Percentiles rank a stretch among this genome's conserved stretches.
These are phyloP conservation scores for Babylonia areolata DNA, from an alignment of 1,140 invertebrate genomes.

Conservation along the genomic window DNA sequence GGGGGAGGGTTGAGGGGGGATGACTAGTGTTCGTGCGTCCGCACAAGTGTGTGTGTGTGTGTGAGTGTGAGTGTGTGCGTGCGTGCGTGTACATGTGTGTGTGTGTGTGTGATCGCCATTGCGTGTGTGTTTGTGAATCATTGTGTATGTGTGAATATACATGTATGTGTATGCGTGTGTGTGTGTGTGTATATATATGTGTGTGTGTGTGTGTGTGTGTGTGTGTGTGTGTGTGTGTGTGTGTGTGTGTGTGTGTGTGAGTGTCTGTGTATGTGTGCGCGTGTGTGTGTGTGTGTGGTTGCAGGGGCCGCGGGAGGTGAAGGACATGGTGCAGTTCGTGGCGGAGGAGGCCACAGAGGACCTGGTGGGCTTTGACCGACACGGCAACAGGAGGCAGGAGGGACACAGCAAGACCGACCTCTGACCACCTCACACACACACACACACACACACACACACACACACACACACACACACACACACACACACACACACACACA, in stretches of 20 bases:
- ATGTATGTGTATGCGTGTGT: not conserved
- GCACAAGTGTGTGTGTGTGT: too few species aligned
- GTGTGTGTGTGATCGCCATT: not conserved
- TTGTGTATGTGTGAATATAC: not conserved
- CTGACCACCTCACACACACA: not conserved
- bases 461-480: not conserved
- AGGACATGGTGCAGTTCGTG: slow-evolving; percentile 98
- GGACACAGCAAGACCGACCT: not conserved
- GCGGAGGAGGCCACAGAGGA: slow-evolving; percentile 93
- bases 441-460: not conserved
- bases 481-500: not conserved
- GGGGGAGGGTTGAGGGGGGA: too few species aligned
- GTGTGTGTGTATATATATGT: not conserved
- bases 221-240: not conserved
- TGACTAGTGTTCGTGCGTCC: not conserved
- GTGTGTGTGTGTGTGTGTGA: not conserved
- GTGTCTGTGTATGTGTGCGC: not conserved
- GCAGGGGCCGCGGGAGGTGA: slow-evolving; percentile 92
- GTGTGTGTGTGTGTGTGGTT: slow-evolving; percentile 47
- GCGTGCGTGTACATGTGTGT: not conserved
- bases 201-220: not conserved
- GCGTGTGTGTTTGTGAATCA: not conserved
- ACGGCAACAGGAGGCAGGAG: slow-evolving; percentile 84
- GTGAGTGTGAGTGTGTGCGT: not conserved
- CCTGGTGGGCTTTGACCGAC: slow-evolving; percentile 91